Evolutionary conservation across 1,140 invertebrate species (phyloP).

Genomic region (Drosophila bocqueti): DNA sequence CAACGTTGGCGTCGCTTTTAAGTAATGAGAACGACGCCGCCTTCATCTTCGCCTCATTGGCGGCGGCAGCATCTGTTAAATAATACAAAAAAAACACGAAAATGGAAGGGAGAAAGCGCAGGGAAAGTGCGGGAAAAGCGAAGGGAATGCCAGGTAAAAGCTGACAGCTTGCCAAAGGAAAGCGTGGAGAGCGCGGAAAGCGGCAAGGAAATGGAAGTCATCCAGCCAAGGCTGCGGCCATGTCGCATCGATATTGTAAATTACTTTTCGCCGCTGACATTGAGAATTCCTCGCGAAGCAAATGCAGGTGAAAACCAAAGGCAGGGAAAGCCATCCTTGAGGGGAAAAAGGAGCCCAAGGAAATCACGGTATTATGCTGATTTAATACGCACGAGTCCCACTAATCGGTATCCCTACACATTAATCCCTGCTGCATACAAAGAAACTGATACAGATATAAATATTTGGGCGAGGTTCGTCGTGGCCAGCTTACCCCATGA

Average conservation of each 20-base stretch:
- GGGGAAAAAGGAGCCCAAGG: neutral
- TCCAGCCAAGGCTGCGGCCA: slow-evolving; percentile 38
- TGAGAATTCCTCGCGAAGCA: slow-evolving; percentile 6
- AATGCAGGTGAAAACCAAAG: neutral
- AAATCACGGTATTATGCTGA: slow-evolving; percentile 66
- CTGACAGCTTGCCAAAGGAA: slow-evolving; percentile 22
- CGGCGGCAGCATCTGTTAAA: slow-evolving; percentile 45
- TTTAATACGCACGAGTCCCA: slow-evolving; percentile 26
- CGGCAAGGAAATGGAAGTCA: slow-evolving; percentile 39
- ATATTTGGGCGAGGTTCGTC: slow-evolving; percentile 3
- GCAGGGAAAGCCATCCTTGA: slow-evolving; percentile 8
- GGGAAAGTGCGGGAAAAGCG: neutral
- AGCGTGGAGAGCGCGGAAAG: neutral
- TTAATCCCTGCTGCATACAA: neutral
- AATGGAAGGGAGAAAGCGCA: neutral
- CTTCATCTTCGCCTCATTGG: slow-evolving; percentile 52
- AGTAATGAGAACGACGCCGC: slow-evolving; percentile 46
- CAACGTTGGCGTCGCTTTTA: slow-evolving; percentile 44
- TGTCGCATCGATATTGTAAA: slow-evolving; percentile 52
- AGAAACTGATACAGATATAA: slow-evolving; percentile 32
- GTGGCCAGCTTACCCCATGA: slow-evolving; percentile 41
- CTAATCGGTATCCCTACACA: slow-evolving; percentile 26
- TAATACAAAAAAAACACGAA: slow-evolving; percentile 21
- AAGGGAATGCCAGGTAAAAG: slow-evolving; percentile 6
- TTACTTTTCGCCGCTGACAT: slow-evolving; percentile 41